phyloP scores from a whole-genome alignment of 2,113 vertebrate genomes.

The Meriones unguiculatus region DNA sequence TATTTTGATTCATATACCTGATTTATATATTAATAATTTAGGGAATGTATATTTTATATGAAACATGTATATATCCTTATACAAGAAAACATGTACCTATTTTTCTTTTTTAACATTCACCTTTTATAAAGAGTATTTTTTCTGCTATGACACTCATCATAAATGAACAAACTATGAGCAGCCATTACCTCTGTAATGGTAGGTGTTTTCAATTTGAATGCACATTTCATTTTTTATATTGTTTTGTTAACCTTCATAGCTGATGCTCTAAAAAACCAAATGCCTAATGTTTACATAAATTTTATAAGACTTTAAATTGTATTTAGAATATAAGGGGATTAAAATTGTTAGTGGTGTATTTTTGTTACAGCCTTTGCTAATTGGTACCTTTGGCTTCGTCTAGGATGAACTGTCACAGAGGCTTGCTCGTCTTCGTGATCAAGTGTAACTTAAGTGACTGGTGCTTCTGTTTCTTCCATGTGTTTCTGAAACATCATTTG shows the following conservation, averaged over 20 bases:
- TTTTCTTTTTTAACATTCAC: background rate
- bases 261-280: constrained; percentile 13
- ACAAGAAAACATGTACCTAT: background rate
- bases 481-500: constrained; percentile 58
- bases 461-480: constrained; percentile 40
- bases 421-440: constrained; percentile 93
- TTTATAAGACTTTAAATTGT: constrained; percentile 50
- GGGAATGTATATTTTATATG: background rate
- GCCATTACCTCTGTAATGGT: background rate
- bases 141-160: background rate
- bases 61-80: background rate
- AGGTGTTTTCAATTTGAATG: background rate
- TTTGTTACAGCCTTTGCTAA: constrained; percentile 32
- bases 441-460: constrained; percentile 85
- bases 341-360: constrained; percentile 29
- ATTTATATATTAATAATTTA: background rate
- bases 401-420: constrained; percentile 96
- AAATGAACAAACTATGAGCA: constrained; percentile 38
- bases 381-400: constrained; percentile 59
- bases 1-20: accelerated
- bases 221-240: constrained; percentile 24
- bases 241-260: constrained; percentile 22
- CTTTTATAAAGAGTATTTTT: constrained; percentile 26
- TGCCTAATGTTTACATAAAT: background rate
- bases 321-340: constrained; percentile 42